Evolutionary conservation across 2,797 vertebrate genomes (phyloP).

Genomic region (Diceros bicornis): DNA sequence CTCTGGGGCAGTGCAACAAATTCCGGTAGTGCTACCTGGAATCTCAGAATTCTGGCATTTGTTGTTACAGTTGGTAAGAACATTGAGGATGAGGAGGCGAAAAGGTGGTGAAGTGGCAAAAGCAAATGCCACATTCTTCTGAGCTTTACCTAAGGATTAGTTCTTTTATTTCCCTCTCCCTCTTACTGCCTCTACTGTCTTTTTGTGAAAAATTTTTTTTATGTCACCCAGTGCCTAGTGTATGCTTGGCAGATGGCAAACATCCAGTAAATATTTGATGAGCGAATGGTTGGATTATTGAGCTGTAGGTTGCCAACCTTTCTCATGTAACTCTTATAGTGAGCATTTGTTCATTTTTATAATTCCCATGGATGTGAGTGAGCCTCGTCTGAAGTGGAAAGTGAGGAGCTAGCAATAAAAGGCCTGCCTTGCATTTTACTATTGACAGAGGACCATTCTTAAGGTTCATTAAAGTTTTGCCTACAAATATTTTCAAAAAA

Average conservation of each 20-base stretch:
- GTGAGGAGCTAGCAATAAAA: not conserved
- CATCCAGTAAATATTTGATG: not conserved
- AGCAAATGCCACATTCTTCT: not conserved
- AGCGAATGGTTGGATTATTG: constrained; percentile 2
- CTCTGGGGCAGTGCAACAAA: not conserved
- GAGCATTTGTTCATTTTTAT: not conserved
- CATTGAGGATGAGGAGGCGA: not conserved
- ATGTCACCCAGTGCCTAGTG: not conserved
- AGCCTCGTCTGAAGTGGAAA: not conserved
- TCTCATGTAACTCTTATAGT: not conserved
- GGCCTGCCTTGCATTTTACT: not conserved
- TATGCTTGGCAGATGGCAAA: not conserved
- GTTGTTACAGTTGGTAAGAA: not conserved
- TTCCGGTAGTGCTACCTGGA: not conserved
- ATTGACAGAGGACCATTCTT: not conserved
- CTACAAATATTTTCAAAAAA: constrained; percentile 55
- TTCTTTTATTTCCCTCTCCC: not conserved
- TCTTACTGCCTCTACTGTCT: not conserved
- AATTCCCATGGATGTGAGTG: not conserved
- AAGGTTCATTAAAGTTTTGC: constrained; percentile 30
- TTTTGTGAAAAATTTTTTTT: constrained; percentile 4
- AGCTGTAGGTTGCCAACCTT: not conserved
- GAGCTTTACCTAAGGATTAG: not conserved
- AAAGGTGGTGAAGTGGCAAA: not conserved
- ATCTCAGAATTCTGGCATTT: not conserved